Base-by-base conservation (phyloP, 2,113 vertebrate species). In the Sciurus niger region DNA sequence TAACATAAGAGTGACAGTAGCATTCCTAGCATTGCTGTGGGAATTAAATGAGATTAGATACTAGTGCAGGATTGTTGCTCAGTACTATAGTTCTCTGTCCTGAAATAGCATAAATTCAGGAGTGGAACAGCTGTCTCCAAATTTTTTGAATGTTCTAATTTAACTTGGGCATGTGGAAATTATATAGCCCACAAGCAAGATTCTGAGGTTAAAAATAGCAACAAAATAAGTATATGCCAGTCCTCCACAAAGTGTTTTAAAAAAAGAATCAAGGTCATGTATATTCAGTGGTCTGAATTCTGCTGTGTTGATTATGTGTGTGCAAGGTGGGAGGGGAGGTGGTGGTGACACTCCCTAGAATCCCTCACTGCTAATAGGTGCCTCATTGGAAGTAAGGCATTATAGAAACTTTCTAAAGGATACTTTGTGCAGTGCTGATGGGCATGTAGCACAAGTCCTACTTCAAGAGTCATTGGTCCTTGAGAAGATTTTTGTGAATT, bases 131-230 rank as follows among this genome's bases (percentile, higher is more conserved):
- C 67, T 85, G 25, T 77, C 22, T 82, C 40, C 24, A 88, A 30
- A 18, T 46, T 34, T 84, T 92, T 46, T 63, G 28, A 74, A 58
- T 80, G n/a, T 20, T 74, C 43, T 94, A 28, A 55, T 80, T 90
- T 84, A 88, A 6, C 82, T 84, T 63, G 9, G 18, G 37, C 14
- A 28, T 46, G 48, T 74, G 82, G 70, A 74, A 51, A 72, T 96
- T 73, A 65, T 83, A 73, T 43, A 72, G 51, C 70, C 34, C 55
- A 70, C 55, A 80, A 84, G 25, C 28, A 95, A 85, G 72, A 82
- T 53, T 90, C 28, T 63, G 37, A 90, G 80, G 34, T 94, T 68
- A 86, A 79, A 92, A 95, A 65, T 11, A 79, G 16, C 16, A 68
- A 16, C 40, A 76, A 55, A 94, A 40, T 68, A 46, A 53, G 17